Evolutionary conservation across 64 coral and sea anemone species (phyloP).

Genomic region (Actinia equina): DNA sequence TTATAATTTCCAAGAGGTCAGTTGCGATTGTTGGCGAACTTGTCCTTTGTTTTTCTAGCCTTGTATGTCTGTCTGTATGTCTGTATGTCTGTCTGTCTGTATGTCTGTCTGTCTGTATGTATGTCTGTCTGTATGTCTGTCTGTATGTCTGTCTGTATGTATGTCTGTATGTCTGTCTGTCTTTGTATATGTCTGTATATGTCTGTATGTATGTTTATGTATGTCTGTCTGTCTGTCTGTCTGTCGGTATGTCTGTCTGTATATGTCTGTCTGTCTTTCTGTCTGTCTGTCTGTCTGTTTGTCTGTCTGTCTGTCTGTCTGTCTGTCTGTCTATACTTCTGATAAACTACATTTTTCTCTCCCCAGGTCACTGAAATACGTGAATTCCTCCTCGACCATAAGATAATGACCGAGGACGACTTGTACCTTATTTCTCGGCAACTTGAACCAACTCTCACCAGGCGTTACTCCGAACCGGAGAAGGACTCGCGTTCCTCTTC

Average conservation of each 20-base stretch:
- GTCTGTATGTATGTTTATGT: neutral
- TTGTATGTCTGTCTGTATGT: no score
- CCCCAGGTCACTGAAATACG: conserved; percentile 67
- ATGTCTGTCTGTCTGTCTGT: no score
- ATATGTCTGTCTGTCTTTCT: neutral
- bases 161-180: neutral
- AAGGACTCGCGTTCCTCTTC: conserved; percentile 36
- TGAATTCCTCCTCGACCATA: conserved; percentile 73
- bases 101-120: no score
- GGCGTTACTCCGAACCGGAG: conserved; percentile 73
- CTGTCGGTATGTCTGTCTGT: neutral
- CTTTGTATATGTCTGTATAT: neutral
- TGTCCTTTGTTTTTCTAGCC: no score
- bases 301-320: neutral
- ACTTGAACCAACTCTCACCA: conserved; percentile 67
- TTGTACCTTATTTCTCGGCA: conserved; percentile 86
- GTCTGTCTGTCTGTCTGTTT: neutral
- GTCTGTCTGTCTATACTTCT: no score
- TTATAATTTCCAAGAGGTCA: conserved; percentile 94
- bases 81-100: no score
- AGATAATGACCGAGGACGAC: conserved; percentile 77
- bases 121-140: no score
- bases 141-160: neutral
- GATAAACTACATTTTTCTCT: neutral
- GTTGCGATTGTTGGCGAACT: neutral